Base-by-base conservation (phyloP, 2,888 invertebrate genomes). In the Notocelia uddmanniana region DNA sequence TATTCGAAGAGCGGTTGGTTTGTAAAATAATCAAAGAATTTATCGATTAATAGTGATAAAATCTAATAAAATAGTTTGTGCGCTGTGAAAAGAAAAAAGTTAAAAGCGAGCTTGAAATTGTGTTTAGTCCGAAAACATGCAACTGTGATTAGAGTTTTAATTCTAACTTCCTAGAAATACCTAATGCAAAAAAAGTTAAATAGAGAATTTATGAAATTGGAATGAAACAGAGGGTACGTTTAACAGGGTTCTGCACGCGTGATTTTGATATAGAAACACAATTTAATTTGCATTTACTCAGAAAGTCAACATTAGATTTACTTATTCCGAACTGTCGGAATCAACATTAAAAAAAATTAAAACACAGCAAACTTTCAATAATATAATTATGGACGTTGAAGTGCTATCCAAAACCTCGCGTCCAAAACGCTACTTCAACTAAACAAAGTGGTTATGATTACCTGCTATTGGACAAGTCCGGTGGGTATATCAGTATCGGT, bases 401-500 rank as follows among this genome's bases (percentile, higher is more conserved):
- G 19, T 18, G 48, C 52, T 34, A 15, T 19, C 50, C 18, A 19
- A 50, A 37, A 64, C 2, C 64, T 23, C 21, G 52, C 64, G 64
- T 23, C 23, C 52, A 64, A 64, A 64, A 37, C 64, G 52, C 34
- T 52, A 34, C 8, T 18, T 34, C 2, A 31, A 37, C 34, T 54
- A 64, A 54, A 54, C 52, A 37, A 52, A 55, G 37, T 52, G 54
- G 31, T 62, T 58, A 72, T 72, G 72, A 66, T 92, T 93, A 93
- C 93, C 93, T 93, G 93, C 92, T 86, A 81, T 86, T 93, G 50
- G 90, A 90, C 79, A 92, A 87, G 78, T 94, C 93, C 93, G 94
- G 93, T 79, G 94, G 92, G 80, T 92, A 93, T 82, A 94, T 94
- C 92, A 94, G 91, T 85, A 94, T 94, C 89, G 94, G 94, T 81